Conservation (phyloP, 1,140 invertebrate species). For the Lanistes nyassanus region DNA sequence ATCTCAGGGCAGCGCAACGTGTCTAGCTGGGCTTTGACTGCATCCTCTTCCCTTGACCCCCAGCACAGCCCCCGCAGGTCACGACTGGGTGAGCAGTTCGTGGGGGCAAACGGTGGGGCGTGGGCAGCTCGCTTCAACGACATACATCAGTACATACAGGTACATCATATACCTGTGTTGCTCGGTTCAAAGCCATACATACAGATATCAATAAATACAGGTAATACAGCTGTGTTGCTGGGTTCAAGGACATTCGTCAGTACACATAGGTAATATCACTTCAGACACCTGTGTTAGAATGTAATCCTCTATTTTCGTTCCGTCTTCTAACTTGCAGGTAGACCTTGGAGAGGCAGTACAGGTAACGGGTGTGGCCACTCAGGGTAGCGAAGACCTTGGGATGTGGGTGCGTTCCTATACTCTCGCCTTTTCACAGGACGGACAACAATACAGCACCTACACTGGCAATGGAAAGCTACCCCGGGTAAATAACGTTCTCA, state of each 20-base stretch:
- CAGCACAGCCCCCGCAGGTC: conserved; percentile 32
- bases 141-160: conserved; percentile 48
- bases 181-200: too few species aligned
- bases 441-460: conserved; percentile 58
- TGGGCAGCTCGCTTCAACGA: conserved; percentile 45
- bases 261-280: too few species aligned
- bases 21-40: conserved; percentile 36
- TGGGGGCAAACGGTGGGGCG: conserved; percentile 37
- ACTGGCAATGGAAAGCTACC: conserved; percentile 14
- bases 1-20: conserved; percentile 41
- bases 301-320: too few species aligned
- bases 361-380: conserved; percentile 67
- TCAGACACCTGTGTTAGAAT: too few species aligned
- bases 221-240: too few species aligned
- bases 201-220: too few species aligned
- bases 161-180: conserved; percentile 2
- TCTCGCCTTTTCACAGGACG: conserved; percentile 67
- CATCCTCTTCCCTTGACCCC: conserved; percentile 38
- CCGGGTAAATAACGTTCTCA: neutral
- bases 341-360: conserved; percentile 67
- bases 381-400: conserved; percentile 64
- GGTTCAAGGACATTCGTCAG: too few species aligned
- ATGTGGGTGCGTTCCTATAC: conserved; percentile 67
- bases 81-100: conserved; percentile 39
- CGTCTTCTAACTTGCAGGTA: conserved; percentile 55